Base-by-base conservation (phyloP, 1,140 invertebrate genomes). In the Meloidogyne chitwoodi region DNA sequence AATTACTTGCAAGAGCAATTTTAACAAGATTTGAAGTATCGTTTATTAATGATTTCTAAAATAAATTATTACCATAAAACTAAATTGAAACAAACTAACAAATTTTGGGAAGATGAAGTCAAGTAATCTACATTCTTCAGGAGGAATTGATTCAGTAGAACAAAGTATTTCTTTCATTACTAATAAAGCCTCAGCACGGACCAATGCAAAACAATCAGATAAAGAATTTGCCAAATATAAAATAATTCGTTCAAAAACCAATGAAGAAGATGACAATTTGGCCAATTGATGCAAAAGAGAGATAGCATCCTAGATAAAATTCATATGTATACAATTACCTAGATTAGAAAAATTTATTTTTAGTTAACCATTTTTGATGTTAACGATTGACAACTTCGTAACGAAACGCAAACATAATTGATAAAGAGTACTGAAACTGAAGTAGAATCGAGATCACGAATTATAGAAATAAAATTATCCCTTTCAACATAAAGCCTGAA, bases 71-170 rank as follows among this genome's bases (percentile, higher is more conserved):
- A 12, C 14, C 12, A 31, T 48, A 34, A 76, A 77, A 61, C 10
- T 77, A 77, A 77, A 26, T 77, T 1, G 27, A 11, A 44, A 34
- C 66, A 14, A 44, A 68, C 78, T 19, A 26, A 81, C 78, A 29
- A 86, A 71, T 78, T 79, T 67, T 6, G 84, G 85, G 66, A 86
- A 82, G 14, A 86, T 75, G 64, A 86, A 86, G 72, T 86, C 85
- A 41, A 86, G 81, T 5, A 86, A 66, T 12, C 87, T 81, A 41
- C 76, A 86, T 67, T 87, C 86, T 27, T 85, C 85, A 10, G 74
- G 62, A 0, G 83, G 85, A 41, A 83, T 68, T 11, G 72, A 56
- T 19, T 78, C 65, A 22, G 85, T 29, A 44, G 77, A 66, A 34
- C 56, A 56, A 16, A 86, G 29, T 22, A 87, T 77, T 65, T 87